phyloP scores from a whole-genome alignment of 2,113 vertebrate genomes.

The Zosterops pallidus region DNA sequence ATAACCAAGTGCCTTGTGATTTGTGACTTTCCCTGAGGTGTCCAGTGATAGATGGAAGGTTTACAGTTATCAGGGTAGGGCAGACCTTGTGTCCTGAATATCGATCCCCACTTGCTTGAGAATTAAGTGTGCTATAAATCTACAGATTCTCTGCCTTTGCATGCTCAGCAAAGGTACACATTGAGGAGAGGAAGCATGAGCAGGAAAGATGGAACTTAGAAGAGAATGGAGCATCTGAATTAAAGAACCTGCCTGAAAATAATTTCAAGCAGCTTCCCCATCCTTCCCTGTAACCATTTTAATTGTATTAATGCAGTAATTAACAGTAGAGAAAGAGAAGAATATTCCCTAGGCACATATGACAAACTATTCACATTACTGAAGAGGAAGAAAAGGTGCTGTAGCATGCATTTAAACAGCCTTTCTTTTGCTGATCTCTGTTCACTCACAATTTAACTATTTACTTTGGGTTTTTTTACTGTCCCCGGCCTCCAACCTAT shows the following conservation, averaged over 20 bases:
- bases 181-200: background rate
- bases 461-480: background rate
- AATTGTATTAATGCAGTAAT: conserved; percentile 57
- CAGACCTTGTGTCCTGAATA: conserved; percentile 66
- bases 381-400: conserved; percentile 14
- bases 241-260: conserved; percentile 1
- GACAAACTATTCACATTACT: conserved; percentile 4
- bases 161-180: conserved; percentile 31
- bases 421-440: background rate
- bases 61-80: conserved; percentile 64
- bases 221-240: background rate
- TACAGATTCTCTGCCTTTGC: conserved; percentile 35
- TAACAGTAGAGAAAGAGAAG: conserved; percentile 11
- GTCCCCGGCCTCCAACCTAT: background rate
- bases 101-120: conserved; percentile 52
- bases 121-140: conserved; percentile 73
- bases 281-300: background rate
- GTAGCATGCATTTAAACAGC: background rate
- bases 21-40: conserved; percentile 13
- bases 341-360: background rate
- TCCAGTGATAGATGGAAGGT: conserved; percentile 62
- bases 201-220: background rate
- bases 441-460: background rate
- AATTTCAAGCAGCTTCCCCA: background rate
- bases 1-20: background rate